phyloP scores from a whole-genome alignment of 2,113 vertebrate species.

The Actenoides hombroni region DNA sequence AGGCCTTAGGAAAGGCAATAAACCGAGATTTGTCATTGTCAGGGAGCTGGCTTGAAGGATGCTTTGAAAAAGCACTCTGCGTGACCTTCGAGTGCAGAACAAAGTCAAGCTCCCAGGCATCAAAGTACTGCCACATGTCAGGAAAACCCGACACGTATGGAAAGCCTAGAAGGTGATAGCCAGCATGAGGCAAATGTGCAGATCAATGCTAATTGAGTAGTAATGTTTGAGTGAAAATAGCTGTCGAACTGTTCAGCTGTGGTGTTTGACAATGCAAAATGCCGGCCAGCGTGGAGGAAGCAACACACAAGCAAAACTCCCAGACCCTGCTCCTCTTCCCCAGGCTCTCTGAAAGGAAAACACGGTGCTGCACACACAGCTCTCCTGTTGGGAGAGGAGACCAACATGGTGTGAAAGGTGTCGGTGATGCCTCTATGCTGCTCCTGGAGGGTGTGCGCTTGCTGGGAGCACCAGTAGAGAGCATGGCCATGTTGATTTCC shows the following conservation, averaged over 20 bases:
- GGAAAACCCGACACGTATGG: not conserved
- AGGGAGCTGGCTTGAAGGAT: constrained; percentile 9
- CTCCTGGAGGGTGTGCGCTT: accelerated
- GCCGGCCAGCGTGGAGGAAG: accelerated
- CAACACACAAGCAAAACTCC: accelerated
- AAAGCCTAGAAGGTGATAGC: not conserved
- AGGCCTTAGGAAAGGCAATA: constrained; percentile 8
- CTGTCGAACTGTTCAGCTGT: accelerated
- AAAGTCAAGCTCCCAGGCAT: not conserved
- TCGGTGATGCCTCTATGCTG: accelerated
- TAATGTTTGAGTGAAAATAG: not conserved
- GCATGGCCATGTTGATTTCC: accelerated
- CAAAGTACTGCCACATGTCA: constrained; percentile 23
- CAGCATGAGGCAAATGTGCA: not conserved
- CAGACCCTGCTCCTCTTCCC: not conserved
- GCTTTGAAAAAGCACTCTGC: not conserved
- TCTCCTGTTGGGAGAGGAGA: not conserved
- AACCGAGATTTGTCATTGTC: constrained; percentile 20
- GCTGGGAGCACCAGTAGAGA: not conserved
- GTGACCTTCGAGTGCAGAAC: not conserved
- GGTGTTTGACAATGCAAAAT: accelerated
- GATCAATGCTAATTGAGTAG: not conserved
- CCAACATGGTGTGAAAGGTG: not conserved
- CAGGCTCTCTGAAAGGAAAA: not conserved
- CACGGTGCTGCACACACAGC: accelerated